Conservation (phyloP, 2,113 vertebrate species). For the Catharus fuscescens region DNA sequence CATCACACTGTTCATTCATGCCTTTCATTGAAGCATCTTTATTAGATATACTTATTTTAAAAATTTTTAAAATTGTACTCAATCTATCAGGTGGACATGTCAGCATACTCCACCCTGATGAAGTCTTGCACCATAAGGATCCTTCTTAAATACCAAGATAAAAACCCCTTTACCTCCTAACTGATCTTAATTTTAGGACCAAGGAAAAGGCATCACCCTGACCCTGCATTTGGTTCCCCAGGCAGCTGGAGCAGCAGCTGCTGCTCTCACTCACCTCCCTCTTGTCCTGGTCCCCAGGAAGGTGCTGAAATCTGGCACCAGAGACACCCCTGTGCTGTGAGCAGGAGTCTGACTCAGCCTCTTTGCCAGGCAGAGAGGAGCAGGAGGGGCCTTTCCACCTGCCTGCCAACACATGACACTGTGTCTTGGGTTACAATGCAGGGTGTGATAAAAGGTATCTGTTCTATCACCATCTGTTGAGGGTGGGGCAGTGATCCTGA, state of each 20-base stretch:
- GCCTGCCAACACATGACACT: background rate
- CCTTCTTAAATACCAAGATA: background rate
- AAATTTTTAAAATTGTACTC: background rate
- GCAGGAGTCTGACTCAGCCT: background rate
- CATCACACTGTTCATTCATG: background rate
- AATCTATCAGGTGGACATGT: background rate
- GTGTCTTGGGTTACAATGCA: no score
- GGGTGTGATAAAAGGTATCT: no score
- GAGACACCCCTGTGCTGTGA: accelerated
- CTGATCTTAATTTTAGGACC: background rate
- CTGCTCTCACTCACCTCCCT: background rate
- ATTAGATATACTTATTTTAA: background rate
- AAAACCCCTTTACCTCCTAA: background rate
- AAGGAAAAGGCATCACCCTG: background rate
- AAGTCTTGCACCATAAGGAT: background rate
- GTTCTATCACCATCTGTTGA: no score
- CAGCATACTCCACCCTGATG: background rate
- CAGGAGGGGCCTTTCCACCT: background rate
- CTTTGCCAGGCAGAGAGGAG: no score
- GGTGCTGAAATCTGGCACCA: background rate
- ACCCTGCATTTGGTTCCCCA: accelerated
- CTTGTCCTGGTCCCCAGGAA: accelerated
- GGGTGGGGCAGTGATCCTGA: no score
- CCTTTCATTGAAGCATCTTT: background rate
- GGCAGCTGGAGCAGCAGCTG: background rate